Evolutionary conservation across 1,140 invertebrate genomes (phyloP).

Genomic region (Atta colombica): DNA sequence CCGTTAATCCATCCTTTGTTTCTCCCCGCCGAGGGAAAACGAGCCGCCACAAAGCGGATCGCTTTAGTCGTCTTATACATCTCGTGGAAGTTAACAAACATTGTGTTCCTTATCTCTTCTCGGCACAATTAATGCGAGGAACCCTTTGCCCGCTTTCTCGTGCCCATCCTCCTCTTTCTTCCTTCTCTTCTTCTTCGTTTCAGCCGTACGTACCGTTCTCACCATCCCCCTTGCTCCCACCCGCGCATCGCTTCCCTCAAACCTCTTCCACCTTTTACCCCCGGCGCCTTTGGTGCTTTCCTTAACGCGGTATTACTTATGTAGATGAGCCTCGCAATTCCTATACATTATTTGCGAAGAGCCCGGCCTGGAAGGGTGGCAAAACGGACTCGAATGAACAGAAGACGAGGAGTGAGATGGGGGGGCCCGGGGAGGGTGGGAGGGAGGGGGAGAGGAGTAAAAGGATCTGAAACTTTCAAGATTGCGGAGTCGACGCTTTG

Average conservation of each 20-base stretch:
- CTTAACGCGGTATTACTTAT: constrained; percentile 86
- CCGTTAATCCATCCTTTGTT: constrained; percentile 81
- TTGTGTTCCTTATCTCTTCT: constrained; percentile 83
- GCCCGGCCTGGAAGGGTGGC: constrained; percentile 71
- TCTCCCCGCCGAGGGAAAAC: constrained; percentile 73
- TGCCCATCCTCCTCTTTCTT: constrained; percentile 66
- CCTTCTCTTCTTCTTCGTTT: constrained; percentile 66
- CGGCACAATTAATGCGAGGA: constrained; percentile 84
- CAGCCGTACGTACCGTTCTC: constrained; percentile 58
- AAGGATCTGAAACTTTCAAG: constrained; percentile 84
- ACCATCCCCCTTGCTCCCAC: constrained; percentile 52
- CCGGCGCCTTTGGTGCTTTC: constrained; percentile 83
- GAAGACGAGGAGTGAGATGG: constrained; percentile 65
- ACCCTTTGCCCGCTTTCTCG: constrained; percentile 80
- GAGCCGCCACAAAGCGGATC: constrained; percentile 78
- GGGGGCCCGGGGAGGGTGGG: too few relatives aligned
- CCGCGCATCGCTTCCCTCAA: constrained; percentile 48
- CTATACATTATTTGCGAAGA: constrained; percentile 86
- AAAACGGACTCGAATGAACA: constrained; percentile 72
- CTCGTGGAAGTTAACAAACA: constrained; percentile 83
- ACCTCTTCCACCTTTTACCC: constrained; percentile 74
- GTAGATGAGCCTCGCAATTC: constrained; percentile 85
- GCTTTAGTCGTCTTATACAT: constrained; percentile 78
- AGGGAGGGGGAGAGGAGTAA: constrained; percentile 66
- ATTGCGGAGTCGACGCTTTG: constrained; percentile 74